These are phyloP conservation scores for Xiphophorus maculatus DNA, from an alignment of 2,113 vertebrate species.

Conservation along the genomic window DNA sequence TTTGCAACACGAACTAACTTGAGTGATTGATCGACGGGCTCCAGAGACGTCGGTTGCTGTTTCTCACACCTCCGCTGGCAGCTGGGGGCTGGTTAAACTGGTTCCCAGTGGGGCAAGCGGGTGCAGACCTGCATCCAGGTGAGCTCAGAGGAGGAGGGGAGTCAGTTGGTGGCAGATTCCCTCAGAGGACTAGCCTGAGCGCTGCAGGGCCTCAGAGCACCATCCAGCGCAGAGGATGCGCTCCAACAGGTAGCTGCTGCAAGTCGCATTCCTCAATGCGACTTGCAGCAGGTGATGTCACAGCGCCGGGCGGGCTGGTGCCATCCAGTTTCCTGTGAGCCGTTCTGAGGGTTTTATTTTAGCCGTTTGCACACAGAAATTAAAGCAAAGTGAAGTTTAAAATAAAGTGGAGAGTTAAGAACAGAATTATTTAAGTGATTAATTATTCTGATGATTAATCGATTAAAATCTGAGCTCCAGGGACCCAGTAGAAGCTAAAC, in stretches of 20 bases:
- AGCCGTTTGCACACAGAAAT: neutral
- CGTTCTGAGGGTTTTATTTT: neutral
- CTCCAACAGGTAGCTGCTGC: neutral
- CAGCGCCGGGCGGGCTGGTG: no score
- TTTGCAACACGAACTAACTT: no score
- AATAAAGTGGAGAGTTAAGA: no score
- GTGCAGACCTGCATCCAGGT: constrained; percentile 8
- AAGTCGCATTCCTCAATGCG: neutral
- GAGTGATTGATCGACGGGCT: neutral
- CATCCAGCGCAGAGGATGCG: neutral
- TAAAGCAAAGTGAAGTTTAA: no score
- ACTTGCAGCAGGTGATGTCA: neutral
- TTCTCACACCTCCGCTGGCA: constrained; percentile 16
- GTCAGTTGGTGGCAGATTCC: neutral
- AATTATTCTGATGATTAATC: no score
- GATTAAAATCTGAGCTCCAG: no score
- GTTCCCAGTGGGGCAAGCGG: constrained; percentile 7
- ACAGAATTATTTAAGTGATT: no score
- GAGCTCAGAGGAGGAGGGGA: constrained; percentile 4
- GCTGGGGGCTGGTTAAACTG: constrained; percentile 2
- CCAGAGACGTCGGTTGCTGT: constrained; percentile 6
- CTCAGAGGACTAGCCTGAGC: neutral
- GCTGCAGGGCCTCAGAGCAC: neutral
- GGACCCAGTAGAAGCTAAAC: no score
- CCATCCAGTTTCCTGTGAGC: neutral